These are phyloP conservation scores for Erinaceus europaeus DNA, from an alignment of 2,113 vertebrate genomes.

Conservation along the genomic window DNA sequence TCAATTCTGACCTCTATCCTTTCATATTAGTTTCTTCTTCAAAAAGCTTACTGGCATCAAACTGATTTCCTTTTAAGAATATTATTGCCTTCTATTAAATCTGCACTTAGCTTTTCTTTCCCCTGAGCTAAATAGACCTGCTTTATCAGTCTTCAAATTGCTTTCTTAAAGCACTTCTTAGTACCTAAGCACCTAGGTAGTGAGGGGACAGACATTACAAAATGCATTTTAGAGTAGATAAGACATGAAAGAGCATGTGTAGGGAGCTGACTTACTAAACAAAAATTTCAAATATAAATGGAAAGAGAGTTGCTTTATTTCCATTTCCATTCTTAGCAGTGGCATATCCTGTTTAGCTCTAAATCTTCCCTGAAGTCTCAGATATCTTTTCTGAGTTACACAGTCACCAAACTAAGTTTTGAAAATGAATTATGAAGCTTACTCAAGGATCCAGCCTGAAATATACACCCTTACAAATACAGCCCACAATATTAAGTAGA, in stretches of 20 bases:
- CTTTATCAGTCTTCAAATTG: conserved; percentile 73
- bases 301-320: not conserved
- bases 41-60: conserved; percentile 79
- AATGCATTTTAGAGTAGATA: conserved; percentile 29
- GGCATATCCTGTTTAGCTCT: not conserved
- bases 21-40: conserved; percentile 79
- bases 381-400: not conserved
- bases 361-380: conserved; percentile 7
- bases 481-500: not conserved
- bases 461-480: not conserved
- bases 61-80: conserved; percentile 80
- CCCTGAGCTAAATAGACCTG: conserved; percentile 70
- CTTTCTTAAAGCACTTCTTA: conserved; percentile 60
- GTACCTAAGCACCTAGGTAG: conserved; percentile 50
- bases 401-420: not conserved
- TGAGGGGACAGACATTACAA: conserved; percentile 32
- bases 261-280: conserved; percentile 32
- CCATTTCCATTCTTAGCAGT: not conserved
- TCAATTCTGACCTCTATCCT: conserved; percentile 75
- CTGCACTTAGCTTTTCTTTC: conserved; percentile 68
- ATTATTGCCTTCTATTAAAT: conserved; percentile 76
- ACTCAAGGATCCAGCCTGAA: not conserved
- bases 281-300: conserved; percentile 44
- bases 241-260: conserved; percentile 24
- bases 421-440: not conserved